Conservation (phyloP, 2,113 vertebrate species). For the Brevimyrus niger region DNA sequence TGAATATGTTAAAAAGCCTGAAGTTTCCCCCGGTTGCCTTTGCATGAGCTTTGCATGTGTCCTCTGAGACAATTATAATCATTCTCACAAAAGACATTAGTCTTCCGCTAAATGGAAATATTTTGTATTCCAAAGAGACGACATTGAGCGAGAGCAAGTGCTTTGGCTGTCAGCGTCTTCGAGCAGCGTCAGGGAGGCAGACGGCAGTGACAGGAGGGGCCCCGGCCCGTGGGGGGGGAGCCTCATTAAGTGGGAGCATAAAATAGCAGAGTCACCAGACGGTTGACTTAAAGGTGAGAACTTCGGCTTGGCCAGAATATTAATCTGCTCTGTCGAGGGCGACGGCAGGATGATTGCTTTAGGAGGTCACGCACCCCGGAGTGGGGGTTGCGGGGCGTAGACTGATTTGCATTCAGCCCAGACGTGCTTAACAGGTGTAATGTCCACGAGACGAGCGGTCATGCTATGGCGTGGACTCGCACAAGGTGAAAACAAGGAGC, state of each 20-base stretch:
- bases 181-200: not conserved
- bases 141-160: not conserved
- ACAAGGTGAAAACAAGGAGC: not conserved
- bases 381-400: not conserved
- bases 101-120: not conserved
- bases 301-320: not conserved
- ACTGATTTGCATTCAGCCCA: not conserved
- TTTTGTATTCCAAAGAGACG: not conserved
- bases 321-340: not conserved
- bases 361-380: not conserved
- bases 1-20: not conserved
- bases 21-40: not conserved
- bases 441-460: not conserved
- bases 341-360: not conserved
- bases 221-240: not conserved
- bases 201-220: not conserved
- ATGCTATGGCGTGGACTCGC: not conserved
- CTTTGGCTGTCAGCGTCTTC: not conserved
- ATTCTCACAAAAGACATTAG: not conserved
- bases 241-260: not conserved
- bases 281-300: constrained; percentile 8
- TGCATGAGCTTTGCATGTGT: not conserved
- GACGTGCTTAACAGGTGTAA: not conserved
- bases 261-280: constrained; percentile 13
- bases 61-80: no score